Evolutionary conservation across 1,140 invertebrate genomes (phyloP), one percentile per base, ranked within the genome.

Genomic region (Trichonephila clavipes): DNA sequence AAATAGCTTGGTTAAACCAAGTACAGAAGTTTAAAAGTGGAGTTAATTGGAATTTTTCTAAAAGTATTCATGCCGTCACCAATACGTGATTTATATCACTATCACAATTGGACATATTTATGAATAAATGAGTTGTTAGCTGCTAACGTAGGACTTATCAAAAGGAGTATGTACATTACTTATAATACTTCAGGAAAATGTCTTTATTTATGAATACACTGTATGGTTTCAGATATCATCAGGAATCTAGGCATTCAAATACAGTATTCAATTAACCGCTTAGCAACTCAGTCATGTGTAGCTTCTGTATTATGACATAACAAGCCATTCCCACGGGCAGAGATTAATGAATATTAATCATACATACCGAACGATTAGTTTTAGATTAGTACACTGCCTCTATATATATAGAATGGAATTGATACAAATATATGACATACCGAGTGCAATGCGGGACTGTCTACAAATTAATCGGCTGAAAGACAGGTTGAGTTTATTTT

Each of bases 281-380:
- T 12, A 34, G 28, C 16, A 12, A 16, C 28, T 34, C 28, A 5
- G 28, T 8, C 72, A 77, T 77, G 28, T 24, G 34, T 34, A 40
- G 72, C 8, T 77, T 77, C 24, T 19, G 72, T 40, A 14, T 28
- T 8, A 77, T 40, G 72, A 40, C 16, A 77, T 28, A 77, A 19
- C 72, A 77, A 16, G 18, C 72, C 14, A 14, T 40, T 77, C 72
- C 72, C 72, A 34, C 18, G 34, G 16, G 14, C 14, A 77, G 24
- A 77, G 72, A 77, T 77, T 77, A 77, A 40, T 40, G 72, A 4
- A 34, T 77, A 77, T 77, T 77, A 77, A 40, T 77, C 72, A 77
- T 77, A 77, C 72, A 77, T 77, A 6, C 28, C 72, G 34, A 7
- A 12, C 28, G 34, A 77, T 77, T 77, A 77, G 72, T 77, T 77